Conservation (phyloP, 2,888 invertebrate species). For the Synergus japonicus region DNA sequence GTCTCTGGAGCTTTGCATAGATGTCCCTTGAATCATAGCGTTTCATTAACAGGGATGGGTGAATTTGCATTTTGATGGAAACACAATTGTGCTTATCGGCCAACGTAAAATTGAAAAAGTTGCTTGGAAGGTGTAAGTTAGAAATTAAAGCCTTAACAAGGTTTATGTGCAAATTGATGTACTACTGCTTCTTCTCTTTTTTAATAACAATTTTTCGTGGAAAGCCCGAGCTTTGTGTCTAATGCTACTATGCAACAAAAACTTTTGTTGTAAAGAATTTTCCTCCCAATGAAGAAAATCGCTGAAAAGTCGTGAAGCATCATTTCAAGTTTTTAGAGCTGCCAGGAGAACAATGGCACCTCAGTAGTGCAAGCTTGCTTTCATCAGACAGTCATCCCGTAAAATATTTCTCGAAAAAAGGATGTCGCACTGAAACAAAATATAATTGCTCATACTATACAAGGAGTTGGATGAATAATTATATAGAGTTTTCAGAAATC, state of each 20-base stretch:
- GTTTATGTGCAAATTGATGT: not conserved
- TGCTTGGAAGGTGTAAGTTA: not conserved
- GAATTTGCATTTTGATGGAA: slow-evolving; percentile 26
- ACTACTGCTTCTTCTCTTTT: not conserved
- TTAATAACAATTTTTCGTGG: not conserved
- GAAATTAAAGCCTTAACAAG: slow-evolving; percentile 1
- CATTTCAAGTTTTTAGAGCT: not conserved
- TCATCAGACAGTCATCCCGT: not conserved
- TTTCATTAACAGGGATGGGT: not conserved
- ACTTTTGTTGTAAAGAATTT: not conserved
- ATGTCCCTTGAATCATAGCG: not conserved
- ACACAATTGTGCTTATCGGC: slow-evolving; percentile 17
- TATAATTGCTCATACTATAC: not conserved
- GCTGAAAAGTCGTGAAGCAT: not conserved
- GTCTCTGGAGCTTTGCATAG: slow-evolving; percentile 1
- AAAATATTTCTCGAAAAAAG: not conserved
- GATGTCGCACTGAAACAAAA: not conserved
- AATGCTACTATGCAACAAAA: not conserved
- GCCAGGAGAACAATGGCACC: not conserved
- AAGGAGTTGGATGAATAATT: not conserved
- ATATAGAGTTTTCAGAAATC: not conserved
- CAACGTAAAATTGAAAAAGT: slow-evolving; percentile 30
- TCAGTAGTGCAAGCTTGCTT: not conserved
- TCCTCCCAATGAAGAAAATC: not conserved
- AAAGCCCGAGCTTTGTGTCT: not conserved